Base-by-base conservation (phyloP, 2,113 vertebrate species). In the Centropus bengalensis region DNA sequence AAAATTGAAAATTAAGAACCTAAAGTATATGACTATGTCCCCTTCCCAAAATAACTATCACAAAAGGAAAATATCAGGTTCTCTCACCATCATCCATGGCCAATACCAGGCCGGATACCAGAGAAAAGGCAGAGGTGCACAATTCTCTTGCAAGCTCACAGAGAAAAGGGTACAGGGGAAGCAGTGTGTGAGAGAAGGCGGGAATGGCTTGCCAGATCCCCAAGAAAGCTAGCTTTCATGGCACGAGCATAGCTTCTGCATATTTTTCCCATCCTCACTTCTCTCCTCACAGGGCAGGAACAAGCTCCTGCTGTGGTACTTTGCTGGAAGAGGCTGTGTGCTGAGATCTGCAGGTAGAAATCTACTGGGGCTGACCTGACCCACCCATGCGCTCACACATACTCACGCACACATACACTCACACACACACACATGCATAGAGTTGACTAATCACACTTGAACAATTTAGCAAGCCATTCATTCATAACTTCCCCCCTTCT, bases 401-500 rank as follows among this genome's bases (percentile, higher is more conserved):
- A 67, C 27, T 69, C 12, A 9, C 9, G 38, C 54, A 56, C 22
- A 22, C 42, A 38, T 51, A 60, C 22, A 24, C 42, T 70, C 24
- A 19, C 21, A 24, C 78, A 88, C 42, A 36, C 8, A 28, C 38
- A 42, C 63, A 44, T 2, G 8, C 49, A 76, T 6, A 3, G 54
- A 97, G 73, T 96, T 91, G 91, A 83, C 86, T 92, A 93, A 97
- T 97, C 97, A 97, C 86, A 95, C 68, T 88, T 51, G 87, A 97
- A 95, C 93, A 95, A 96, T 96, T 94, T 94, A 84, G 75, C 83
- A 88, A 96, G 67, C 92, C 82, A 87, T 97, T 97, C 97, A 98
- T 98, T 98, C 98, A 98, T 96, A 98, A 98, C 97, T 98, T 97
- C 79, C 78, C 58, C 58, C 16, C 45, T 89, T 96, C 91, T 92